Evolutionary conservation across 2,113 vertebrate species (phyloP).

Genomic region (Mobula hypostoma): DNA sequence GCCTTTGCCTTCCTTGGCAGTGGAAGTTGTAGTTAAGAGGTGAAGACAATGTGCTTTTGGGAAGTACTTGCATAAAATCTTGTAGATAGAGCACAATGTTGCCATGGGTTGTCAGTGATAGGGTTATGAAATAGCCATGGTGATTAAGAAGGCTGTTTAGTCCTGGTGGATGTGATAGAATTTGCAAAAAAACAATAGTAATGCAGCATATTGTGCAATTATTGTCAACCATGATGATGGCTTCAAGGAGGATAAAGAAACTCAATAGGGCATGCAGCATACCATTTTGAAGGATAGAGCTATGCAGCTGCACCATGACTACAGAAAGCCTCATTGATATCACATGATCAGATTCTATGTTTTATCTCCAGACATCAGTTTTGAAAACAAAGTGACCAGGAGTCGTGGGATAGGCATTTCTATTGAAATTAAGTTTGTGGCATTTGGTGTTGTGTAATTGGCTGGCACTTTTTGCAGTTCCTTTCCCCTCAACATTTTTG

Average conservation of each 20-base stretch:
- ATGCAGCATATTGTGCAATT: too few relatives aligned
- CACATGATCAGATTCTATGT: neutral
- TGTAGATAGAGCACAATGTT: too few relatives aligned
- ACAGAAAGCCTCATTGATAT: neutral
- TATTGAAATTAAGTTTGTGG: neutral
- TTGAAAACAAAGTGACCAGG: neutral
- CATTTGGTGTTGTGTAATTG: neutral
- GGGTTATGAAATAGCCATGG: too few relatives aligned
- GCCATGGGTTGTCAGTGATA: too few relatives aligned
- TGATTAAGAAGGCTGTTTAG: too few relatives aligned
- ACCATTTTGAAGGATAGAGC: neutral
- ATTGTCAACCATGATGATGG: neutral
- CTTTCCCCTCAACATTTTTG: neutral
- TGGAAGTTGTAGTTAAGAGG: too few relatives aligned
- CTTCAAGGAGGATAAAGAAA: neutral
- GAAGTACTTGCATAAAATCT: too few relatives aligned
- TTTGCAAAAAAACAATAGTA: too few relatives aligned
- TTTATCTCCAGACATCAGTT: neutral
- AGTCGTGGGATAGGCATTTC: neutral
- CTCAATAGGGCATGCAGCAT: neutral
- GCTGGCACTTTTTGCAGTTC: neutral
- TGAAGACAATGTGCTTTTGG: too few relatives aligned
- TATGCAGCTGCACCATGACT: neutral
- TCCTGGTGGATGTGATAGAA: neutral
- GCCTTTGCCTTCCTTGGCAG: too few relatives aligned